Conservation (phyloP, 1,140 invertebrate species). For the Zelostemma sp. region DNA sequence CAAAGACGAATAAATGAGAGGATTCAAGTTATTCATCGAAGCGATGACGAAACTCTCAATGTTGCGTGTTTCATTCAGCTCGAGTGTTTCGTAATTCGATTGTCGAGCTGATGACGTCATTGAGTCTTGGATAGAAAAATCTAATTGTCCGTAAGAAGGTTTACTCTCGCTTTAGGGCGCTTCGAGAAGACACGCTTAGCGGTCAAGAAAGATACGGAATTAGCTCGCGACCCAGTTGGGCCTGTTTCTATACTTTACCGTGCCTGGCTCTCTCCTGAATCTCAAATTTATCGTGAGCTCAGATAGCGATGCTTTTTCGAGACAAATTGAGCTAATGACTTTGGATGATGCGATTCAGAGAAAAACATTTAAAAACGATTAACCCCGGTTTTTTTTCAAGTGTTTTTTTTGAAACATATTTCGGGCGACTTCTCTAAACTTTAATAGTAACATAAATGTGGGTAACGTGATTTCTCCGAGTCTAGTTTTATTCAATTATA, state of each 20-base stretch:
- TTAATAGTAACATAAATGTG: too few species aligned
- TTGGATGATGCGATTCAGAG: too few species aligned
- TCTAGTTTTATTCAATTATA: too few species aligned
- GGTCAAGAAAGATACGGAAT: slow-evolving; percentile 45
- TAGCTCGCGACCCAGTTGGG: slow-evolving; percentile 53
- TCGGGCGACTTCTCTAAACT: too few species aligned
- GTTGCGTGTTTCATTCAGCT: neutral
- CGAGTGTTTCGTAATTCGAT: neutral
- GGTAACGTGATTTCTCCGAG: too few species aligned
- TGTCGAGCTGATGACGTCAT: neutral
- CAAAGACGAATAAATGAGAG: too few species aligned
- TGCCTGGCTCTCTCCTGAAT: slow-evolving; percentile 31
- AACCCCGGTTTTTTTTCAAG: too few species aligned
- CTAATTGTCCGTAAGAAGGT: neutral
- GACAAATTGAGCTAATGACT: too few species aligned
- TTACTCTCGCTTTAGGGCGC: neutral
- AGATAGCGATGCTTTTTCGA: slow-evolving; percentile 3
- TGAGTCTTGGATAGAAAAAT: neutral
- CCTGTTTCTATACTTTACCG: slow-evolving; percentile 33
- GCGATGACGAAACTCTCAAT: neutral
- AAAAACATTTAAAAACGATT: too few species aligned
- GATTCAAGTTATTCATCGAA: neutral
- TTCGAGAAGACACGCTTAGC: slow-evolving; percentile 16
- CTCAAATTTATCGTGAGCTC: slow-evolving; percentile 41
- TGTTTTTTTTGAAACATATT: too few species aligned